These are phyloP conservation scores for Jordanella pulchra DNA, from an alignment of 2,797 vertebrate genomes.

Conservation along the genomic window DNA sequence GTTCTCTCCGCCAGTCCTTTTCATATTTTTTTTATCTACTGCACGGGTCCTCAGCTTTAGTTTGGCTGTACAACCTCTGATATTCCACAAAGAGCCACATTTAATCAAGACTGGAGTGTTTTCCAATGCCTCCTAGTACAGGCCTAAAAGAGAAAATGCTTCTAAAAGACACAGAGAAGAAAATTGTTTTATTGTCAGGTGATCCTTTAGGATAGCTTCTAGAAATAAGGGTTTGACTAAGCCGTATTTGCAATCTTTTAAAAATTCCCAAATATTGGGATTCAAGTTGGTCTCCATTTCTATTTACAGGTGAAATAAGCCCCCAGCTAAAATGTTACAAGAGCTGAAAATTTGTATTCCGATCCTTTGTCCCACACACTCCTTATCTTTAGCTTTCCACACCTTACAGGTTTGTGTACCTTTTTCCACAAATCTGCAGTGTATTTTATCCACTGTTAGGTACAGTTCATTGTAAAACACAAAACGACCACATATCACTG, in stretches of 20 bases:
- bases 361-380: too few species aligned
- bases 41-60: slow-evolving; percentile 12
- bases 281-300: neutral
- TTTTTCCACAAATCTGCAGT: too few species aligned
- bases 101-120: slow-evolving; percentile 63
- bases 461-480: too few species aligned
- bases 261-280: neutral
- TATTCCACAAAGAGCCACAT: slow-evolving; percentile 20
- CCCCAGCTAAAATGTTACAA: neutral
- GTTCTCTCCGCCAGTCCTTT: slow-evolving; percentile 13
- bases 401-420: neutral
- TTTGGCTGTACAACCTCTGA: slow-evolving; percentile 16
- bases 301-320: neutral
- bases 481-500: too few species aligned
- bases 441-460: too few species aligned
- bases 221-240: neutral
- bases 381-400: neutral
- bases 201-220: neutral
- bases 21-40: slow-evolving; percentile 15
- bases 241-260: neutral
- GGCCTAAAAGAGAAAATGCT: slow-evolving; percentile 25
- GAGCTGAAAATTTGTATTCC: neutral
- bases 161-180: slow-evolving; percentile 18
- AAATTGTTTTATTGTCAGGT: too few species aligned
- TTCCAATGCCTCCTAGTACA: slow-evolving; percentile 13